Base-by-base conservation (phyloP, 2,113 vertebrate genomes). In the Psittacara wagleri region DNA sequence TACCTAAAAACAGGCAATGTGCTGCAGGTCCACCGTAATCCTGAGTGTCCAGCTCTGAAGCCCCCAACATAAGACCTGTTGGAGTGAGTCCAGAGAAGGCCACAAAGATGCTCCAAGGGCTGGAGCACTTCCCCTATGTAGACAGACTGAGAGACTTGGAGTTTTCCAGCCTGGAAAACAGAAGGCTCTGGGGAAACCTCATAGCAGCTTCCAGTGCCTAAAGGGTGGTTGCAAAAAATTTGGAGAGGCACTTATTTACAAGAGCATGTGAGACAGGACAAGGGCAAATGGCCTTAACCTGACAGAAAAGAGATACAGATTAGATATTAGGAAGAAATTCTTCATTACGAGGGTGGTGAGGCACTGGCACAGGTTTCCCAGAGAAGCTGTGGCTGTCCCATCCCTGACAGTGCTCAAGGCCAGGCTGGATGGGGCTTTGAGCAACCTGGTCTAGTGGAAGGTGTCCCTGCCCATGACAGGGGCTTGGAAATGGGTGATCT, bases 1-100 rank as follows among this genome's bases (percentile, higher is more conserved):
- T 2, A 33, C 18, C 10, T 22, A 3, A 62, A 37, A 7, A 2
- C 11, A 18, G 13, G 5, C 49, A 22, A 41, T 0, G 6, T 7
- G 2, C 48, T 1, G 7, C 41, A 16, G 31, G 17, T 6, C 35
- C 29, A 17, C 39, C 13, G 4, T 20, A 46, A 31, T 4, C 10
- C 25, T 14, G 10, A 44, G 10, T 6, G 39, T 17, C 3, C 43
- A 35, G 33, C 57, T 35, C 57, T 35, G 22, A 35, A 35, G 20
- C 57, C 33, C 33, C 57, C 57, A 59, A 59, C 57, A 24, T 35
- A 16, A 59, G 57, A 59, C 22, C 33, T 35, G 33, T 24, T 59
- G 57, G 57, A 59, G 33, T 23, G 6, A 35, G 22, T 59, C 33
- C 57, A 35, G 33, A 35, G 57, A 35, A 35, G 57, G 33, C 57